Evolutionary conservation across 2,888 invertebrate genomes (phyloP).

Genomic region (Julus scandinavius): DNA sequence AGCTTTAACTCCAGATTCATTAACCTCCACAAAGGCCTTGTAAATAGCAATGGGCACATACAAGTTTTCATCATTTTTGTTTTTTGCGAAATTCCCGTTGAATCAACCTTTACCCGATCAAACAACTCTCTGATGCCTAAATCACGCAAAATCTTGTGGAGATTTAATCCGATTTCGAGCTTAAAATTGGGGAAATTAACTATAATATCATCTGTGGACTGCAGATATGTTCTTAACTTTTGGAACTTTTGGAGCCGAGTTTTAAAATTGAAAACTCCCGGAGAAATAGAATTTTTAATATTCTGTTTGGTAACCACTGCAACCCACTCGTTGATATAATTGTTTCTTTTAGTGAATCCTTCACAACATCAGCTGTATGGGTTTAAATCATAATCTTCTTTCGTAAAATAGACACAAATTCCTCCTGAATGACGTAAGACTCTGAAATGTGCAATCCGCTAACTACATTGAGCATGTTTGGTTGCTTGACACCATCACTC

Average conservation of each 20-base stretch:
- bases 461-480: slow-evolving; percentile 64
- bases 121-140: slow-evolving; percentile 42
- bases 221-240: neutral
- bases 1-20: neutral
- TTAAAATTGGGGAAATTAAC: slow-evolving; percentile 70
- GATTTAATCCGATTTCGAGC: slow-evolving; percentile 72
- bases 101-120: neutral
- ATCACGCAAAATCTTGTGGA: slow-evolving; percentile 13
- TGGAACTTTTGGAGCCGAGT: neutral
- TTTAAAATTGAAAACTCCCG: neutral
- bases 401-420: slow-evolving; percentile 69
- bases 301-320: slow-evolving; percentile 81
- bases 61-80: no score
- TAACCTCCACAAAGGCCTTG: slow-evolving; percentile 48
- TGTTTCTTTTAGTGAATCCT: neutral
- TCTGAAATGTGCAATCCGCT: slow-evolving; percentile 33
- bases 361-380: slow-evolving; percentile 60
- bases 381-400: slow-evolving; percentile 64
- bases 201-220: neutral
- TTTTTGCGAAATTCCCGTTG: slow-evolving; percentile 1
- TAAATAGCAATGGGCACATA: slow-evolving; percentile 23
- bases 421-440: slow-evolving; percentile 15
- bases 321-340: slow-evolving; percentile 83
- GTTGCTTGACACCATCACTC: neutral
- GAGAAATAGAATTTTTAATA: slow-evolving; percentile 79